phyloP scores from a whole-genome alignment of 2,797 vertebrate species.

The Lutra lutra region DNA sequence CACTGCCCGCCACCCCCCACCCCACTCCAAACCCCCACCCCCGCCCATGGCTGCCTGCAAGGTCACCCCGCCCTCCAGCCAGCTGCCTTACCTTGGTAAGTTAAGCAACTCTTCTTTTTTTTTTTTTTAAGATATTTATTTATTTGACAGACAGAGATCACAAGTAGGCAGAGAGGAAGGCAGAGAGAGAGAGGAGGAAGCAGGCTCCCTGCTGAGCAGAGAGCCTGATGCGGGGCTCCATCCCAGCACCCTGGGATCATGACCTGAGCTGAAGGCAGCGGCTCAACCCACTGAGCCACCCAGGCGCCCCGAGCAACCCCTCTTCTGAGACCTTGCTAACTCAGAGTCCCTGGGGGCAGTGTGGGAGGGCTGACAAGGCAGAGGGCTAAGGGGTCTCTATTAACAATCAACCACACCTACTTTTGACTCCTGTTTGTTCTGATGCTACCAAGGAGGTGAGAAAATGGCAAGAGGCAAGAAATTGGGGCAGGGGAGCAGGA shows the following conservation, averaged over 20 bases:
- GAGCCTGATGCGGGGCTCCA: too few relatives aligned
- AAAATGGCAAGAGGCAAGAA: neutral
- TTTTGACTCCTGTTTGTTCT: neutral
- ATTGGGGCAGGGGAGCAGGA: neutral
- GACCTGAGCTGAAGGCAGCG: too few relatives aligned
- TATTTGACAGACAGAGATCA: too few relatives aligned
- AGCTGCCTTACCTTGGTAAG: constrained; percentile 60
- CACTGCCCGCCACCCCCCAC: neutral
- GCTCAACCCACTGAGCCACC: too few relatives aligned
- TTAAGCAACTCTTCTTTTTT: neutral
- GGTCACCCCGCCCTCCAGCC: constrained; percentile 74
- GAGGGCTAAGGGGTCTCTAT: neutral
- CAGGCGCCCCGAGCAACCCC: neutral
- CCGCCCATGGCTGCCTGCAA: constrained; percentile 64
- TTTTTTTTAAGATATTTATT: too few relatives aligned
- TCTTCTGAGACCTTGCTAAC: constrained; percentile 33
- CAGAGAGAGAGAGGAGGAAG: too few relatives aligned
- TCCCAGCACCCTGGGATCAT: too few relatives aligned
- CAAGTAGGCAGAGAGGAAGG: too few relatives aligned
- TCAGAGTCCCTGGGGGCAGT: neutral
- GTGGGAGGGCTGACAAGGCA: constrained; percentile 5
- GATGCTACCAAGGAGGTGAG: neutral
- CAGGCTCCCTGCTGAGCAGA: too few relatives aligned
- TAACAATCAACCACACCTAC: neutral
- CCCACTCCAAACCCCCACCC: neutral